Percentiles rank a stretch among this genome's conserved stretches.
phyloP scores from a whole-genome alignment of 2,888 invertebrate genomes.

The Lamproptera curius region DNA sequence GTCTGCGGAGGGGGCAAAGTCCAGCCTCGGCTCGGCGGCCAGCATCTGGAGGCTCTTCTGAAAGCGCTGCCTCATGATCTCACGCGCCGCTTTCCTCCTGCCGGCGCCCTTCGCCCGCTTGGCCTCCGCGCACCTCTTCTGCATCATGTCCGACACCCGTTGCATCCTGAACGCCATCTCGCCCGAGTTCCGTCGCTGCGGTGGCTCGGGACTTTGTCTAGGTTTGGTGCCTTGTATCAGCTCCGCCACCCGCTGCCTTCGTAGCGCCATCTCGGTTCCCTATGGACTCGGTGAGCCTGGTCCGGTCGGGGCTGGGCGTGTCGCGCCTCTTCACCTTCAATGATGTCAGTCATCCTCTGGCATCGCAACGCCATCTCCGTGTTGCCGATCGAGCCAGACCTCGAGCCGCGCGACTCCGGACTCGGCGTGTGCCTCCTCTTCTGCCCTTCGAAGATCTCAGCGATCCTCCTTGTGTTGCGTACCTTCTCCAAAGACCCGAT shows the following conservation, averaged over 20 bases:
- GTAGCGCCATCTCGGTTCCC: conserved; percentile 56
- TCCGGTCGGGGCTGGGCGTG: conserved; percentile 49
- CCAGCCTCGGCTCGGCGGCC: conserved; percentile 84
- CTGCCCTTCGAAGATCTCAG: conserved; percentile 53
- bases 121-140: conserved; percentile 80
- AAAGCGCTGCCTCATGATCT: conserved; percentile 88
- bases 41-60: conserved; percentile 93
- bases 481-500: conserved; percentile 45
- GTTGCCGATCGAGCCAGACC: conserved; percentile 44
- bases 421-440: conserved; percentile 49
- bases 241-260: conserved; percentile 53
- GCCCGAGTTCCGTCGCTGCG: conserved; percentile 45
- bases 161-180: conserved; percentile 81
- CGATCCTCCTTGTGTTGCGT: conserved; percentile 49
- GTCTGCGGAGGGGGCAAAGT: conserved; percentile 78
- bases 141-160: conserved; percentile 84
- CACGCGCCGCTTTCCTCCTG: conserved; percentile 58
- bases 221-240: conserved; percentile 47
- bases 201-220: conserved; percentile 30
- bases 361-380: conserved; percentile 52
- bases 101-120: conserved; percentile 47
- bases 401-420: conserved; percentile 41
- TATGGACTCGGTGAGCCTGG: conserved; percentile 43
- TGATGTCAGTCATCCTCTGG: conserved; percentile 58
- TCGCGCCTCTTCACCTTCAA: conserved; percentile 53